A percentile compares a stretch with the other conserved stretches of the same genome.
Evolutionary conservation across 2,888 invertebrate species (phyloP).

Genomic region (Rhagophthalmus giganteus): DNA sequence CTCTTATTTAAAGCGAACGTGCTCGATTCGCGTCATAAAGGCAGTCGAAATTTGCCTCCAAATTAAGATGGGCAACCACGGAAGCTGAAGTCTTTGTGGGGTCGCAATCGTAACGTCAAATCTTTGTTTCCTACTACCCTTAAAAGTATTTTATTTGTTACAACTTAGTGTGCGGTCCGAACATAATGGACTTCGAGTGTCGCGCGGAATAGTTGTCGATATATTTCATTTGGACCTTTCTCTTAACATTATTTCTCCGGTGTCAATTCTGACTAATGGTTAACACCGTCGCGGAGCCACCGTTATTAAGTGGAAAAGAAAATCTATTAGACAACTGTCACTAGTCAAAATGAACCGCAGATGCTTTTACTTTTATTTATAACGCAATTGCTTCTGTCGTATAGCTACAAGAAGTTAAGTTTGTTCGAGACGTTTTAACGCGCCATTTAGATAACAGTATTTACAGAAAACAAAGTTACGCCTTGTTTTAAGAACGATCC

Average conservation of each 20-base stretch:
- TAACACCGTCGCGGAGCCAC: conserved; percentile 44
- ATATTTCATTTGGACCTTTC: conserved; percentile 49
- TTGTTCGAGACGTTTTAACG: background rate
- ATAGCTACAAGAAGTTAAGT: background rate
- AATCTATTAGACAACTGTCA: conserved; percentile 51
- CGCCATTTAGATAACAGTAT: background rate
- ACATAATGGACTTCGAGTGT: conserved; percentile 41
- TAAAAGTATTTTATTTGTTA: conserved; percentile 26
- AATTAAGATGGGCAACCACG: too few relatives aligned
- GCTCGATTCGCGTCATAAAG: too few relatives aligned
- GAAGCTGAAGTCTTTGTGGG: conserved; percentile 4
- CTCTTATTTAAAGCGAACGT: too few relatives aligned
- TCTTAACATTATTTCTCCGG: conserved; percentile 49
- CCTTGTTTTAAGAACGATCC: background rate
- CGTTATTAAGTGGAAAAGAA: conserved; percentile 50
- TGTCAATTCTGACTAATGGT: conserved; percentile 53
- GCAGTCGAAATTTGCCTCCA: too few relatives aligned
- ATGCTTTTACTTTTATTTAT: conserved; percentile 23
- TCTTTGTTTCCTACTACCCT: conserved; percentile 20
- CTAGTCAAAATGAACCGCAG: conserved; percentile 26
- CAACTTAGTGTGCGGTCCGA: conserved; percentile 34
- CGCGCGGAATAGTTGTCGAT: conserved; percentile 47
- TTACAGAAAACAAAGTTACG: too few relatives aligned
- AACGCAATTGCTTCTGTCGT: conserved; percentile 10
- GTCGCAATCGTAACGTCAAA: conserved; percentile 13